phyloP scores from a whole-genome alignment of 2,113 vertebrate species.

The Rhynchomys soricoides region DNA sequence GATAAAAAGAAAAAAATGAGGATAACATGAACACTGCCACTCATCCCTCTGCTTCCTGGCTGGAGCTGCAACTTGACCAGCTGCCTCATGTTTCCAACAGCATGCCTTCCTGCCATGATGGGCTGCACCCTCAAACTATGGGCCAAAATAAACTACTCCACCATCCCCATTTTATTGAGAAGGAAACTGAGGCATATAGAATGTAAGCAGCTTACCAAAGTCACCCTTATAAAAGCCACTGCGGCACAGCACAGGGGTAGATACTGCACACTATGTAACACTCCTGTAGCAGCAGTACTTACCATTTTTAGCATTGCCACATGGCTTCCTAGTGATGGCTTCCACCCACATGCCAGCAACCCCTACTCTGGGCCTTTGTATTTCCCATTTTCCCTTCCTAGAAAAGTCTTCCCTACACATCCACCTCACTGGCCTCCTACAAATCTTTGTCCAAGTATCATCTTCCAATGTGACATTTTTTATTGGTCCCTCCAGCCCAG shows the following conservation, averaged over 20 bases:
- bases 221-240: background rate
- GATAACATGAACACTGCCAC: no score
- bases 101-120: background rate
- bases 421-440: background rate
- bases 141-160: background rate
- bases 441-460: background rate
- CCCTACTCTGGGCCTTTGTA: background rate
- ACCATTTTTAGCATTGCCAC: background rate
- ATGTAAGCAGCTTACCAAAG: background rate
- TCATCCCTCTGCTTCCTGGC: background rate
- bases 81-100: background rate
- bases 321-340: background rate
- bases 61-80: background rate
- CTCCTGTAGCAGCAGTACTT: background rate
- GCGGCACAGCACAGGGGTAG: background rate
- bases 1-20: background rate
- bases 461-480: background rate
- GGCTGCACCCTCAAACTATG: background rate
- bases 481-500: background rate
- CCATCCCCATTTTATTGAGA: background rate
- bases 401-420: background rate
- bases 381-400: background rate
- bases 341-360: background rate
- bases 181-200: slow-evolving; percentile 8
- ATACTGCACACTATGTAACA: background rate